phyloP scores from a whole-genome alignment of 2,888 invertebrate species.

The Lacanobia oleracea region DNA sequence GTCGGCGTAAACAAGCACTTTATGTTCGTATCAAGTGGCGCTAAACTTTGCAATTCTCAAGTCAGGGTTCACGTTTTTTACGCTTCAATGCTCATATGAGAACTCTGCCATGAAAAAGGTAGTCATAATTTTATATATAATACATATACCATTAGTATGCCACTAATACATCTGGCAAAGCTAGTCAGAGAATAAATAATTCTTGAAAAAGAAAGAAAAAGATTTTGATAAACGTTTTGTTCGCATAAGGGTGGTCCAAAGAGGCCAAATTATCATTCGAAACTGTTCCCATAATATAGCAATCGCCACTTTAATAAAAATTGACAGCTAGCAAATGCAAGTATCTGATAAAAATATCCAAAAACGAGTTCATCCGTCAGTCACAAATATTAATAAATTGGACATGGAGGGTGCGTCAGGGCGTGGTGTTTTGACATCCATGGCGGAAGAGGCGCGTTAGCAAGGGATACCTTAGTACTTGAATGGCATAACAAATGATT shows the following conservation, averaged over 20 bases:
- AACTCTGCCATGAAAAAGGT: background rate
- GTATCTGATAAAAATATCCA: slow-evolving; percentile 63
- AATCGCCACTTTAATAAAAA: slow-evolving; percentile 65
- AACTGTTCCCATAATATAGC: slow-evolving; percentile 32
- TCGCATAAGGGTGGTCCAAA: background rate
- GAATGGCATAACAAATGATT: slow-evolving; percentile 40
- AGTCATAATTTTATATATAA: background rate
- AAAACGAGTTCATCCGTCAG: slow-evolving; percentile 76
- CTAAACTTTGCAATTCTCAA: slow-evolving; percentile 34
- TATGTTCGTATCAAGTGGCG: slow-evolving; percentile 30
- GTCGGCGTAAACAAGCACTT: slow-evolving; percentile 21
- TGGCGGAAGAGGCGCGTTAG: slow-evolving; percentile 83
- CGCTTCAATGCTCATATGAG: slow-evolving; percentile 10
- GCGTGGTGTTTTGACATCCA: slow-evolving; percentile 87
- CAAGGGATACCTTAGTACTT: slow-evolving; percentile 64
- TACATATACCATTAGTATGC: background rate
- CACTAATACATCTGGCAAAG: background rate
- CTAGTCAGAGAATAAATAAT: background rate
- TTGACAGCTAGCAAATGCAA: slow-evolving; percentile 69
- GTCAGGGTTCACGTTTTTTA: slow-evolving; percentile 13
- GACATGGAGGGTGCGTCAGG: slow-evolving; percentile 75
- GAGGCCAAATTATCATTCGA: background rate
- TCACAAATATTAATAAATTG: slow-evolving; percentile 74
- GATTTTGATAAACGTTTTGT: background rate
- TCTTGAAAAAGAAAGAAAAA: background rate